Conservation (phyloP, 2,797 vertebrate species). For the Tragopan temminckii region DNA sequence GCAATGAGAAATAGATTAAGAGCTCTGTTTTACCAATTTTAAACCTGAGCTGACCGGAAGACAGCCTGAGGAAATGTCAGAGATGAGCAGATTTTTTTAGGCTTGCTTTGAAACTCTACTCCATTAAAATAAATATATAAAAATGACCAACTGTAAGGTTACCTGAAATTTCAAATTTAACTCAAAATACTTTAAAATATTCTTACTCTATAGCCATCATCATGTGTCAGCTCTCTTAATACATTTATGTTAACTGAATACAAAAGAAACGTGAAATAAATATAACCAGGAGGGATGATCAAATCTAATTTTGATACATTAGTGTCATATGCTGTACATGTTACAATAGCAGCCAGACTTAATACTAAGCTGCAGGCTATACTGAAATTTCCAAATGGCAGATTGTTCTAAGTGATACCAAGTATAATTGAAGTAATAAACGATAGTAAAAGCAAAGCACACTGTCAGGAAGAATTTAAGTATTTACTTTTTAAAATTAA, state of each 20-base stretch:
- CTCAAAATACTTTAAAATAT: constrained; percentile 87
- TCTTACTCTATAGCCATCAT: constrained; percentile 85
- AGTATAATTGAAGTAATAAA: constrained; percentile 89
- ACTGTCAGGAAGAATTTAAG: constrained; percentile 88
- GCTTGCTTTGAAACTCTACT: constrained; percentile 66
- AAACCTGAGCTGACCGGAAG: constrained; percentile 48
- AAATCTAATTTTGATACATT: constrained; percentile 98
- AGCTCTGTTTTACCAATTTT: constrained; percentile 56
- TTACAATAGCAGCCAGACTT: constrained; percentile 88
- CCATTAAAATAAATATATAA: constrained; percentile 77
- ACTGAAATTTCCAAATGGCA: constrained; percentile 87
- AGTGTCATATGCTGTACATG: constrained; percentile 91
- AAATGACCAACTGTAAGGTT: constrained; percentile 72
- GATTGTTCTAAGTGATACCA: constrained; percentile 87
- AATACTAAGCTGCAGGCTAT: constrained; percentile 86
- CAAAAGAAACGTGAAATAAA: constrained; percentile 96
- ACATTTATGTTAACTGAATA: constrained; percentile 91
- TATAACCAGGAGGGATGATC: constrained; percentile 93
- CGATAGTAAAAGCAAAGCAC: constrained; percentile 86
- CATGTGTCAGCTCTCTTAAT: constrained; percentile 87
- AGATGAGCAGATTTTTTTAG: constrained; percentile 53
- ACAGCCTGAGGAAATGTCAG: constrained; percentile 55
- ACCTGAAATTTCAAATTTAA: constrained; percentile 84
- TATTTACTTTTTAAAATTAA: constrained; percentile 89
- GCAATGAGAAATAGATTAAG: constrained; percentile 69